These are phyloP conservation scores for Callimico goeldii DNA, from an alignment of 2,797 vertebrate genomes.

Conservation along the genomic window DNA sequence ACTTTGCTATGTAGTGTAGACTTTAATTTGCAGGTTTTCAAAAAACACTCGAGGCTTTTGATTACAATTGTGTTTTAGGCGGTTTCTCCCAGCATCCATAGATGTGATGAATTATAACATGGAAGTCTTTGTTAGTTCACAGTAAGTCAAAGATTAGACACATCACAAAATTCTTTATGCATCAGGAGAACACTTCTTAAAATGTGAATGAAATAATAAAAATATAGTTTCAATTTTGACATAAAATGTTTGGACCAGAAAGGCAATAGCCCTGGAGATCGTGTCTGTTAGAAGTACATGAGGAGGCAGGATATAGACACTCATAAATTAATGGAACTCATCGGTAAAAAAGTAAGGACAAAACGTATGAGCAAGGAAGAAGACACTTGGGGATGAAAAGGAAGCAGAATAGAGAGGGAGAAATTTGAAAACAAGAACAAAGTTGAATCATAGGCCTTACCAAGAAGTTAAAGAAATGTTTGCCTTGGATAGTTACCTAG, in stretches of 20 bases:
- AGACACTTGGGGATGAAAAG: not conserved
- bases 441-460: not conserved
- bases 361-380: not conserved
- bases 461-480: not conserved
- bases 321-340: not conserved
- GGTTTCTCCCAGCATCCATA: not conserved
- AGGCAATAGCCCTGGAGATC: not conserved
- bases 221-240: constrained; percentile 12
- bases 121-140: not conserved
- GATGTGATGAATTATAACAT: not conserved
- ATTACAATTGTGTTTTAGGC: not conserved
- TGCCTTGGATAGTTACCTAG: not conserved
- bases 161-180: not conserved
- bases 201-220: constrained; percentile 36
- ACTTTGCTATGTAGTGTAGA: not conserved
- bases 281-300: not conserved
- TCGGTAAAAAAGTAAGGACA: not conserved
- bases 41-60: not conserved
- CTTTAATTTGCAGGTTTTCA: not conserved
- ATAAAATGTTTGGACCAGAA: not conserved
- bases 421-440: not conserved
- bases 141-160: not conserved
- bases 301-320: not conserved
- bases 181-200: not conserved
- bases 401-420: not conserved